Conservation (phyloP, 2,797 vertebrate genomes). For the Enteromius argenteus region DNA sequence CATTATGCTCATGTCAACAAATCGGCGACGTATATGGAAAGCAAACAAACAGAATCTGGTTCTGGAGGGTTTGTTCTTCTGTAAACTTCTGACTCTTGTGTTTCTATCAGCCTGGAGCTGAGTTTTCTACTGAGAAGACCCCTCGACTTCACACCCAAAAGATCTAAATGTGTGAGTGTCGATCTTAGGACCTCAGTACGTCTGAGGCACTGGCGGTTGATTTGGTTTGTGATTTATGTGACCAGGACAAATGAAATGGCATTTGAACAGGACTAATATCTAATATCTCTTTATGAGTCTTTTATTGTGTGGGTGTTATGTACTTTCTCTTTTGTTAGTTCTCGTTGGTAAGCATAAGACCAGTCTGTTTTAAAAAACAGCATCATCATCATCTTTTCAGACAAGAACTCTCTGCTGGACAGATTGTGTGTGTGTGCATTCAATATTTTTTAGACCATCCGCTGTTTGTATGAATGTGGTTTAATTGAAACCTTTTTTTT, state of each 20-base stretch:
- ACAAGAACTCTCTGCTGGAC: conserved; percentile 64
- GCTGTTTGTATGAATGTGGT: conserved; percentile 46
- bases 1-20: not conserved
- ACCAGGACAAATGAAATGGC: not conserved
- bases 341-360: conserved; percentile 23
- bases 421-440: conserved; percentile 25
- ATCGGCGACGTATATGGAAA: not conserved
- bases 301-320: conserved; percentile 10
- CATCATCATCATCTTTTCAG: conserved; percentile 49
- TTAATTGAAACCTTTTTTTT: conserved; percentile 20
- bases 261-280: conserved; percentile 14
- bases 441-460: conserved; percentile 37
- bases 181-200: conserved; percentile 68
- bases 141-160: conserved; percentile 67
- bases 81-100: not conserved
- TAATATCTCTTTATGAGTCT: conserved; percentile 28
- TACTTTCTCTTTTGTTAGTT: conserved; percentile 21
- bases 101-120: conserved; percentile 60
- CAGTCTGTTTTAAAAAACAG: conserved; percentile 61
- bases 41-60: conserved; percentile 10
- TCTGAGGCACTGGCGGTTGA: conserved; percentile 21
- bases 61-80: conserved; percentile 15
- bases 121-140: conserved; percentile 63
- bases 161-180: conserved; percentile 38
- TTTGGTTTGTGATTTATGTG: conserved; percentile 19